Evolutionary conservation across 37 sponge, comb jelly and placozoan species (phyloP).

Genomic region (Haliclona indistincta): DNA sequence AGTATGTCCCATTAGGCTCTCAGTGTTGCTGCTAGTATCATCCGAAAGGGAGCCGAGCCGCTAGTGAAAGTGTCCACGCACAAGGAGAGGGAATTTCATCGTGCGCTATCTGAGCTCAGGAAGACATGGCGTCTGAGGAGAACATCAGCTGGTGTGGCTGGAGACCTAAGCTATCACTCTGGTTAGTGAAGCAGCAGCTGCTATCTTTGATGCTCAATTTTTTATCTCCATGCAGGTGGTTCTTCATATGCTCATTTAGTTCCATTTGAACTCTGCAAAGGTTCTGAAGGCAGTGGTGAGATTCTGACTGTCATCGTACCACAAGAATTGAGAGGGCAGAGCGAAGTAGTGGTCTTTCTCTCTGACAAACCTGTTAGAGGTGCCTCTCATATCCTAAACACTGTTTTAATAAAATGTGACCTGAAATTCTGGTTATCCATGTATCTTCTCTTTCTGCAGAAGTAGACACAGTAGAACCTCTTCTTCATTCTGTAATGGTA

Average conservation of each 20-base stretch:
- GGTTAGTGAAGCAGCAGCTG: slow-evolving; percentile 13
- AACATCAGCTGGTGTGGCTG: slow-evolving; percentile 35
- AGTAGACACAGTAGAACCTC: background rate
- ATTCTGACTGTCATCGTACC: slow-evolving; percentile 45
- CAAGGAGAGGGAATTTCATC: slow-evolving; percentile 52
- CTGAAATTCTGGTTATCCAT: too few relatives aligned
- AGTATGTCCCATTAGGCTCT: slow-evolving; percentile 38
- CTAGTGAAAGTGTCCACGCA: slow-evolving; percentile 27
- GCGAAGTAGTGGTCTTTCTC: slow-evolving; percentile 70
- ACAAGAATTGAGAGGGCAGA: slow-evolving; percentile 54
- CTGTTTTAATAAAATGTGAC: too few relatives aligned
- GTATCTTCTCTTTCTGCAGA: background rate
- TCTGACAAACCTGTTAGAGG: slow-evolving; percentile 53
- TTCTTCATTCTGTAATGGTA: background rate
- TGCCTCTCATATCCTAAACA: background rate
- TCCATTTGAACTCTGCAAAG: slow-evolving; percentile 56
- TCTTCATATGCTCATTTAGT: background rate
- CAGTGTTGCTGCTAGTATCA: slow-evolving; percentile 55
- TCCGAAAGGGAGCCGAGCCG: slow-evolving; percentile 39
- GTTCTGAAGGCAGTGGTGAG: background rate
- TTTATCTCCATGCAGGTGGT: background rate
- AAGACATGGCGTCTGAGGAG: slow-evolving; percentile 66
- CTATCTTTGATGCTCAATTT: background rate
- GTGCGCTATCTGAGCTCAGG: slow-evolving; percentile 48
- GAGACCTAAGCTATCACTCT: slow-evolving; percentile 66